These are phyloP conservation scores for Cepaea nemoralis DNA, from an alignment of 1,140 invertebrate species.

Conservation along the genomic window DNA sequence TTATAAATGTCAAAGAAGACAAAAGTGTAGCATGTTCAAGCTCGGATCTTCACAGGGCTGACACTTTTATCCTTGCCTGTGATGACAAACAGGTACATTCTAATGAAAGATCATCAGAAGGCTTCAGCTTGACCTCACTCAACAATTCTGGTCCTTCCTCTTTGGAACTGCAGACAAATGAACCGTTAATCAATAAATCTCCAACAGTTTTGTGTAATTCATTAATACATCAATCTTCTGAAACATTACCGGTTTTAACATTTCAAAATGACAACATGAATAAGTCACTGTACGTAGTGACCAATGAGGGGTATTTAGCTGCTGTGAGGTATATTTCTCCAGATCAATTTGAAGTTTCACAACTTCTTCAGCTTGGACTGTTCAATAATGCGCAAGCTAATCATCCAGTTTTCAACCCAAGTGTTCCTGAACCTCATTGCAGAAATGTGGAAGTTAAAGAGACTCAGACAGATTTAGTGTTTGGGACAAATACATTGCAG, in stretches of 20 bases:
- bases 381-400: neutral
- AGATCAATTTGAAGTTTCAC: neutral
- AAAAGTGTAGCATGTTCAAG: neutral
- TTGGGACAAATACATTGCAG: conserved; percentile 6
- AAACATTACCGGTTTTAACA: neutral
- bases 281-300: neutral
- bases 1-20: neutral
- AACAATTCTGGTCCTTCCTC: neutral
- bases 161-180: neutral
- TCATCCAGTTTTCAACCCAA: neutral
- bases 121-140: neutral
- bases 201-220: neutral
- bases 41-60: neutral
- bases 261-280: neutral
- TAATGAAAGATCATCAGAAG: neutral
- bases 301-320: conserved; percentile 18
- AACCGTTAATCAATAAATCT: neutral
- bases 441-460: conserved; percentile 23
- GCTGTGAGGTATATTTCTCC: conserved; percentile 5
- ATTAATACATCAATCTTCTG: neutral
- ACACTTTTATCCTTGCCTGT: neutral
- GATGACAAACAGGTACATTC: neutral
- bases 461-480: conserved; percentile 24
- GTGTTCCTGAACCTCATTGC: neutral
- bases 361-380: neutral